phyloP scores from a whole-genome alignment of 2,797 vertebrate species.

The Pyrocephalus nanus region DNA sequence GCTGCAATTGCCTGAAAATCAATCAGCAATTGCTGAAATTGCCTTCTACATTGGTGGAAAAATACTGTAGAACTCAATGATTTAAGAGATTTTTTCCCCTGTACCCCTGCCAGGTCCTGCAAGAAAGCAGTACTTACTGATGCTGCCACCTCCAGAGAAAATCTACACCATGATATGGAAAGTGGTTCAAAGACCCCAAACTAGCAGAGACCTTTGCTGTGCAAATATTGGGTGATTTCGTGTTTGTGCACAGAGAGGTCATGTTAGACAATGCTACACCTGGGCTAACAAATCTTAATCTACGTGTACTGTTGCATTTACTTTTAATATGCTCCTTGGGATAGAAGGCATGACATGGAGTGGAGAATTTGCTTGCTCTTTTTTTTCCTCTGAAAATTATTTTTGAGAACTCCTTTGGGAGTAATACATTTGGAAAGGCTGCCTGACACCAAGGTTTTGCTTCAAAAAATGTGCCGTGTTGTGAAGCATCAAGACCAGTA shows the following conservation, averaged over 20 bases:
- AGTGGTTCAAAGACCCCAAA: not conserved
- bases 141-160: not conserved
- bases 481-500: not conserved
- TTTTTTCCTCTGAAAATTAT: not conserved
- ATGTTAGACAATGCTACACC: not conserved
- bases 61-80: not conserved
- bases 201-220: not conserved
- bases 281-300: not conserved
- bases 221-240: not conserved
- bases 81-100: not conserved
- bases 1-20: conserved; percentile 19
- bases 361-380: not conserved
- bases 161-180: not conserved
- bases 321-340: not conserved
- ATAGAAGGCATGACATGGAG: not conserved
- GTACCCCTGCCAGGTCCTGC: not conserved
- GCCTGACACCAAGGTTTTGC: not conserved
- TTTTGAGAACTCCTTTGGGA: not conserved
- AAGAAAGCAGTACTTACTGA: not conserved
- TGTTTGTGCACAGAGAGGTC: not conserved
- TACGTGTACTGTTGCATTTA: too few species aligned
- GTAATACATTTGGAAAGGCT: not conserved
- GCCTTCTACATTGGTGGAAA: not conserved
- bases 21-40: conserved; percentile 21
- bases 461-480: not conserved